Conservation (phyloP, 2,113 vertebrate species). For the Nanorana parkeri region DNA sequence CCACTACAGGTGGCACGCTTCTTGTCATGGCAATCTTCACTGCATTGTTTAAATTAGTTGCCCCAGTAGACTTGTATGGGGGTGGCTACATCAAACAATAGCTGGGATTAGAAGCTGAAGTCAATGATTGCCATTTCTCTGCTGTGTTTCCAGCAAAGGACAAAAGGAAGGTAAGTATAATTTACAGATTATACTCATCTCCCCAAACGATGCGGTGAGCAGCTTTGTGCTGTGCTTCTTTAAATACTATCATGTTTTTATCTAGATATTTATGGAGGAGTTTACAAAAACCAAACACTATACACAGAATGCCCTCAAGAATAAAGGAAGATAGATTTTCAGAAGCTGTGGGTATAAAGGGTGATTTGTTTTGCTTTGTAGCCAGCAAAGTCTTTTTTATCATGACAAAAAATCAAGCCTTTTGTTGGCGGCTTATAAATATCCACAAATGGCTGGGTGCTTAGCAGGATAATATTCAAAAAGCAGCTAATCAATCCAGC, state of each 20-base stretch:
- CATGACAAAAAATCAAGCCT: slow-evolving; percentile 32
- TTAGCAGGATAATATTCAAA: slow-evolving; percentile 23
- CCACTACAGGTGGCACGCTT: no score
- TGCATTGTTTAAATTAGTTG: no score
- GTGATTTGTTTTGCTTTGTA: slow-evolving; percentile 7
- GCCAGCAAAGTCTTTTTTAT: slow-evolving; percentile 34
- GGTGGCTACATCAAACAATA: no score
- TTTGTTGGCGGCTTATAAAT: slow-evolving; percentile 46
- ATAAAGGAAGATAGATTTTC: slow-evolving; percentile 21
- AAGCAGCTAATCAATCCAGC: slow-evolving; percentile 49
- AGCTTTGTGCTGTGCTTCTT: no score
- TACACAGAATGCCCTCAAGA: slow-evolving; percentile 3
- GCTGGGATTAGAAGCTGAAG: no score
- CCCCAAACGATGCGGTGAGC: no score
- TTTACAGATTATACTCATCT: no score
- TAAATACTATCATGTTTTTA: slow-evolving; percentile 45
- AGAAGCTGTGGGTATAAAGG: slow-evolving; percentile 17
- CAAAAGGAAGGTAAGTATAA: no score
- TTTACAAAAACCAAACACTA: slow-evolving; percentile 13
- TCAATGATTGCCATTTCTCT: no score
- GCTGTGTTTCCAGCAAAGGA: no score
- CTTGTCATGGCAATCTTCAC: no score
- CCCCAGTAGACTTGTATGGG: no score
- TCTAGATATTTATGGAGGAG: slow-evolving; percentile 45
- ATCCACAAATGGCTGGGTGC: slow-evolving; percentile 15